phyloP scores from a whole-genome alignment of 2,113 vertebrate species.

The Hiodon tergisus region DNA sequence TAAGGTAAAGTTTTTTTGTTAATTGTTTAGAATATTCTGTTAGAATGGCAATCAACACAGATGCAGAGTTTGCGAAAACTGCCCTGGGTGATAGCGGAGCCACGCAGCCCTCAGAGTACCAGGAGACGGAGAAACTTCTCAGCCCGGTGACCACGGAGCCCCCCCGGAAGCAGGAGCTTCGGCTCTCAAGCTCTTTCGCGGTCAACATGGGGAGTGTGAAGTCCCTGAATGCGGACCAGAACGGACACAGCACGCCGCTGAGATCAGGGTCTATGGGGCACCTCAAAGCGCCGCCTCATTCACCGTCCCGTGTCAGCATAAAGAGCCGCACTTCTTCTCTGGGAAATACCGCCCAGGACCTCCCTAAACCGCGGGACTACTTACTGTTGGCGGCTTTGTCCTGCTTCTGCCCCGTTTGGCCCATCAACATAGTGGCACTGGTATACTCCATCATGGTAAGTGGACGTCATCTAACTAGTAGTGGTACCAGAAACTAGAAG shows the following conservation, averaged over 20 bases:
- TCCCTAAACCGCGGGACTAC: constrained; percentile 68
- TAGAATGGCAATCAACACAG: constrained; percentile 70
- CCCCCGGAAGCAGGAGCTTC: constrained; percentile 59
- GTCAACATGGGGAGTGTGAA: constrained; percentile 58
- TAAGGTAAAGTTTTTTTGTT: not conserved
- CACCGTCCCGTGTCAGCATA: constrained; percentile 65
- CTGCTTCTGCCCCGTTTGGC: constrained; percentile 85
- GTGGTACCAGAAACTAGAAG: not conserved
- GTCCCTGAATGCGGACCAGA: constrained; percentile 68
- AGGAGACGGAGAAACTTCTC: constrained; percentile 78
- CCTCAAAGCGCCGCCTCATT: constrained; percentile 54
- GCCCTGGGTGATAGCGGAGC: constrained; percentile 53
- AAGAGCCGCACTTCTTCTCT: constrained; percentile 69
- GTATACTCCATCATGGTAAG: constrained; percentile 93
- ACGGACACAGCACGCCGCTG: constrained; percentile 70
- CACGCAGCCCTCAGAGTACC: constrained; percentile 61
- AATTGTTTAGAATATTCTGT: constrained; percentile 2
- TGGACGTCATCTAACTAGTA: constrained; percentile 16
- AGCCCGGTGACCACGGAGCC: constrained; percentile 46
- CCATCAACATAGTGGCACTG: constrained; percentile 81
- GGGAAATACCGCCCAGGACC: constrained; percentile 58
- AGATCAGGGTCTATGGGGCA: constrained; percentile 68
- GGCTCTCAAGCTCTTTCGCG: constrained; percentile 66
- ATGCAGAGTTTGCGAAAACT: constrained; percentile 54
- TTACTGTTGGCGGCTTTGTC: constrained; percentile 82